phyloP scores from a whole-genome alignment of 2,113 vertebrate genomes.

The Cyphomyrus plagiostoma region DNA sequence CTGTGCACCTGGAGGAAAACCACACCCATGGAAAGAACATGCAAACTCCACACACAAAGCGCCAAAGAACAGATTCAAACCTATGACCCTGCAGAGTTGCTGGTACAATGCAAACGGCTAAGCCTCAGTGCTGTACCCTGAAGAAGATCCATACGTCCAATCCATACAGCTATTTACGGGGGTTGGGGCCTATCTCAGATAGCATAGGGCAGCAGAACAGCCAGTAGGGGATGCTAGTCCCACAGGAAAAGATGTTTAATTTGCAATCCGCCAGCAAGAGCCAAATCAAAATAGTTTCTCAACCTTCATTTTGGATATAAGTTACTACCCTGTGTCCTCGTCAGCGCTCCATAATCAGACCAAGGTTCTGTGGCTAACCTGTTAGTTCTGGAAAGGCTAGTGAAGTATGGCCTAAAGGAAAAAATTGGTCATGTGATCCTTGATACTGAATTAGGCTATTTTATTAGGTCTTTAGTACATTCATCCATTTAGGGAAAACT shows the following conservation, averaged over 20 bases:
- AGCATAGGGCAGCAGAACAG: not conserved
- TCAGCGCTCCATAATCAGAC: not conserved
- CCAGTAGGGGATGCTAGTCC: not conserved
- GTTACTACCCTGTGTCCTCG: not conserved
- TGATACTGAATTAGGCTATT: not conserved
- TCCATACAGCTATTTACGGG: not conserved
- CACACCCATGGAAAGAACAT: not conserved
- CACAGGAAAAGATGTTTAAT: not conserved
- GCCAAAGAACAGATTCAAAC: not conserved
- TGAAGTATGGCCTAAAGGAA: not conserved
- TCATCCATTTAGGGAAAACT: not conserved
- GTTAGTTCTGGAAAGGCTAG: not conserved
- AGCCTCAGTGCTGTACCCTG: not conserved
- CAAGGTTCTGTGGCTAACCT: not conserved
- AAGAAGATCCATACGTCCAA: not conserved
- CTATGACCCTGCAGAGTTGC: not conserved
- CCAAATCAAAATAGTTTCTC: not conserved
- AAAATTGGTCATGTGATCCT: not conserved
- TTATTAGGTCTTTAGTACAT: not conserved
- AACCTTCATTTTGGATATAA: not conserved
- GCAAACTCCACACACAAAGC: not conserved
- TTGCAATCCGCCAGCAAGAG: not conserved
- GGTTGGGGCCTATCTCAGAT: not conserved
- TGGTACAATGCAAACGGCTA: not conserved
- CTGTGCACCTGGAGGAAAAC: not conserved